Percentiles rank a stretch among this genome's conserved stretches.
Conservation (phyloP, 2,888 invertebrate species). For the Athalia circularis region DNA sequence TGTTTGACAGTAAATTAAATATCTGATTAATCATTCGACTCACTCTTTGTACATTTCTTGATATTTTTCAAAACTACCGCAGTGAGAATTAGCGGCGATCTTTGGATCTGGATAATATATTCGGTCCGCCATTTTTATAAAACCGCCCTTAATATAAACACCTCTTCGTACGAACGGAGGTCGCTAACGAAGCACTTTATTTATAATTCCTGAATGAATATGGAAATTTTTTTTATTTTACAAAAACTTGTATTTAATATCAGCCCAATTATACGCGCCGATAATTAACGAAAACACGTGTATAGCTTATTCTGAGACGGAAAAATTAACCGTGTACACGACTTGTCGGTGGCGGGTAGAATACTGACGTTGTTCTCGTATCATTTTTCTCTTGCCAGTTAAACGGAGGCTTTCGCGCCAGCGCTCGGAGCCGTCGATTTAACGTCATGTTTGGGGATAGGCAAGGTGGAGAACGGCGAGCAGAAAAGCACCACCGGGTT, state of each 20-base stretch:
- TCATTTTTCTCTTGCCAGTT: neutral
- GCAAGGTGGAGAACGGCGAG: neutral
- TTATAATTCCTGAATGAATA: too few relatives aligned
- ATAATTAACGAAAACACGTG: neutral
- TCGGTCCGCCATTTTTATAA: slow-evolving; percentile 68
- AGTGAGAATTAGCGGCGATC: slow-evolving; percentile 78
- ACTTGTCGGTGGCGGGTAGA: neutral
- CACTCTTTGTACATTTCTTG: slow-evolving; percentile 85
- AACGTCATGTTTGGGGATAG: neutral
- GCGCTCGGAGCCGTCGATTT: neutral
- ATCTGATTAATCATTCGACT: slow-evolving; percentile 48
- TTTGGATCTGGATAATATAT: slow-evolving; percentile 79
- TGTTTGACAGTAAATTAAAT: too few relatives aligned
- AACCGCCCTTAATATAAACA: slow-evolving; percentile 7
- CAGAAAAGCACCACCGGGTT: neutral
- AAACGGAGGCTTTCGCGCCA: slow-evolving; percentile 7
- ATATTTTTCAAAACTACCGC: slow-evolving; percentile 86
- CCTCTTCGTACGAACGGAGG: neutral
- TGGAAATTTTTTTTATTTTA: neutral
- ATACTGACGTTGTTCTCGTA: slow-evolving; percentile 7
- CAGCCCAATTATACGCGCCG: too few relatives aligned
- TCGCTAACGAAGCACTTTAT: too few relatives aligned
- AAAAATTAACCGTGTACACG: slow-evolving; percentile 16
- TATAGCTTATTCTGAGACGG: neutral
- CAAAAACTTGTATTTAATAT: neutral